Evolutionary conservation across 64 coral and sea anemone genomes (phyloP).

Genomic region (Stichodactyla mertensii): DNA sequence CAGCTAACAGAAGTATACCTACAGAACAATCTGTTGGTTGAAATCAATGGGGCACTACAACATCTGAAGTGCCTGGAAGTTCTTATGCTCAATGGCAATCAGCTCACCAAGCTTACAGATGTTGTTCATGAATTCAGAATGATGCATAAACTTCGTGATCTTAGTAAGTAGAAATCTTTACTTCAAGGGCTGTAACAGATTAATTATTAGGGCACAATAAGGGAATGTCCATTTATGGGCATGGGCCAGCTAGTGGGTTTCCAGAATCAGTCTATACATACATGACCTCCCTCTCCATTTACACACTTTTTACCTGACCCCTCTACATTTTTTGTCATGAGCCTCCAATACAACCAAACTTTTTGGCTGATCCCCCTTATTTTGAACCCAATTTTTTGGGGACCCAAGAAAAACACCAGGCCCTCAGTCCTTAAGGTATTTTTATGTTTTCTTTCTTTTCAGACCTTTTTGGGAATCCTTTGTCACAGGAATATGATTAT

Average conservation of each 20-base stretch:
- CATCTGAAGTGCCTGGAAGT: slow-evolving; percentile 86
- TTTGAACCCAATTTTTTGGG: too few species aligned
- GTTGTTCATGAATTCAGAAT: slow-evolving; percentile 86
- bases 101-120: slow-evolving; percentile 82
- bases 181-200: too few species aligned
- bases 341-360: too few species aligned
- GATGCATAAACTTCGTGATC: slow-evolving; percentile 69
- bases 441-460: slow-evolving; percentile 7
- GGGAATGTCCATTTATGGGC: too few species aligned
- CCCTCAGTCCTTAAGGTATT: neutral
- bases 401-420: too few species aligned
- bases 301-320: too few species aligned
- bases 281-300: too few species aligned
- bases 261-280: too few species aligned
- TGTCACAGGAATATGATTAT: slow-evolving; percentile 92
- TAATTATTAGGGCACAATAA: too few species aligned
- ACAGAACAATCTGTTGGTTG: slow-evolving; percentile 80
- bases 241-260: too few species aligned
- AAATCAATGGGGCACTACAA: slow-evolving; percentile 70
- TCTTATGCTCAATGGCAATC: slow-evolving; percentile 90
- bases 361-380: too few species aligned
- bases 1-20: slow-evolving; percentile 79
- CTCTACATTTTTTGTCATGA: too few species aligned
- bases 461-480: slow-evolving; percentile 92
- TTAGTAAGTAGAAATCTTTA: slow-evolving; percentile 62